A percentile compares a stretch with the other conserved stretches of the same genome.
Evolutionary conservation across 1,140 invertebrate species (phyloP).

Genomic region (Hylyphantes graminicola): DNA sequence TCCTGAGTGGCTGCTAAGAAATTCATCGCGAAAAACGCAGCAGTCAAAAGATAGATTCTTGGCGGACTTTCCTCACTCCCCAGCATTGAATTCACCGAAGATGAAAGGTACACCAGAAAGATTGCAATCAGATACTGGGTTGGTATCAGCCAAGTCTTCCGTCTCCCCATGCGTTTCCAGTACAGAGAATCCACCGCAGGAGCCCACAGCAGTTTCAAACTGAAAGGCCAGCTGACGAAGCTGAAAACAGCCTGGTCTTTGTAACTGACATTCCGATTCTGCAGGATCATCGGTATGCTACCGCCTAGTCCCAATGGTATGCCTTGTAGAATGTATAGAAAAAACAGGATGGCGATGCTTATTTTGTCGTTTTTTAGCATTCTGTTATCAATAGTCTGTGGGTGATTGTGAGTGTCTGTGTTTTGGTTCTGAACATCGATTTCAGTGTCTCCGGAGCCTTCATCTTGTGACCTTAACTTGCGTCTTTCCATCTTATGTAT

Average conservation of each 20-base stretch:
- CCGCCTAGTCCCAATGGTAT: slow-evolving; percentile 93
- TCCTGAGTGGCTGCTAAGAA: slow-evolving; percentile 99
- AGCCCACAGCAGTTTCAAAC: slow-evolving; percentile 97
- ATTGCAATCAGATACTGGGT: slow-evolving; percentile 81
- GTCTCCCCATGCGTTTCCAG: slow-evolving; percentile 82
- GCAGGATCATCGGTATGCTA: slow-evolving; percentile 94
- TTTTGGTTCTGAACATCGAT: no score
- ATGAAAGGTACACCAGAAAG: slow-evolving; percentile 86
- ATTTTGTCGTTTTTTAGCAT: slow-evolving; percentile 62
- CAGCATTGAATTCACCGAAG: slow-evolving; percentile 79
- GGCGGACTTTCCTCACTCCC: slow-evolving; percentile 74
- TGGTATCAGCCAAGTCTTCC: slow-evolving; percentile 98
- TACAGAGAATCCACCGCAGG: slow-evolving; percentile 96
- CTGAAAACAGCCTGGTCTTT: slow-evolving; percentile 97
- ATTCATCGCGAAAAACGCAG: slow-evolving; percentile 91
- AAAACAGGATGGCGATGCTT: slow-evolving; percentile 84
- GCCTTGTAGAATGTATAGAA: slow-evolving; percentile 94
- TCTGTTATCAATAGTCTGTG: background rate
- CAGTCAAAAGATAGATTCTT: slow-evolving; percentile 83
- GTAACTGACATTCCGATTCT: slow-evolving; percentile 90
- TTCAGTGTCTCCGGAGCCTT: no score
- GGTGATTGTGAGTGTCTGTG: no score
- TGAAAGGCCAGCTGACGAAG: slow-evolving; percentile 98
- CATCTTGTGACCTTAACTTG: no score
- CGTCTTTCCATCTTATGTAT: no score